Conservation (phyloP, 1,140 invertebrate species). For the Lethocerus indicus region DNA sequence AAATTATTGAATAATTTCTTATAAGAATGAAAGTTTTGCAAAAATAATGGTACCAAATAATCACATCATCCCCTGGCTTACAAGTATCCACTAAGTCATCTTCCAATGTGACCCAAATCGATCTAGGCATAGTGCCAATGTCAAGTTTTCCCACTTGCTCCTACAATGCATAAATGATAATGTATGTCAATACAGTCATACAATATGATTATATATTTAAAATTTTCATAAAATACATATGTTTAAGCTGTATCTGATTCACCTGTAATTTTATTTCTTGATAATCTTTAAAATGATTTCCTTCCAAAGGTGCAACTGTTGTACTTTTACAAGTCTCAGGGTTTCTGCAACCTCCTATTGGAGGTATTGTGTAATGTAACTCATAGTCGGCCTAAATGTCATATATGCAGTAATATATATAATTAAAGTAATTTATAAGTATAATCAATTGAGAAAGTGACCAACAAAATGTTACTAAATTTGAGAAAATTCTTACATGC, state of each 20-base stretch:
- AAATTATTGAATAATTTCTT: no score
- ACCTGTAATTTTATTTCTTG: conserved; percentile 81
- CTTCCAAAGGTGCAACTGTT: conserved; percentile 31
- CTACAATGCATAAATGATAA: conserved; percentile 26
- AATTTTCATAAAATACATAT: not conserved
- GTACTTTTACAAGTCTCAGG: conserved; percentile 35
- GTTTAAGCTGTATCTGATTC: conserved; percentile 10
- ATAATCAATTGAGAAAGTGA: not conserved
- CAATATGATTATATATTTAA: not conserved
- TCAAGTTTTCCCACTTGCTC: conserved; percentile 54
- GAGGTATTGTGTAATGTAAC: conserved; percentile 39
- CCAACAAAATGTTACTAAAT: not conserved
- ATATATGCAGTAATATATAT: not conserved
- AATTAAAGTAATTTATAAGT: not conserved
- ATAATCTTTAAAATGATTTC: conserved; percentile 63
- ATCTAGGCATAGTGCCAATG: conserved; percentile 55
- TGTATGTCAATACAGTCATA: not conserved
- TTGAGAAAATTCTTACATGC: conserved; percentile 31
- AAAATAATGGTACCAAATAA: conserved; percentile 44
- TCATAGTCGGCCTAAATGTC: conserved; percentile 38
- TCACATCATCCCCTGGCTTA: conserved; percentile 77
- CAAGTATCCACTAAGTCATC: conserved; percentile 76
- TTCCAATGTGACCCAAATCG: conserved; percentile 62
- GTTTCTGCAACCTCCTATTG: conserved; percentile 41
- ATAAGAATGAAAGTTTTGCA: no score